Evolutionary conservation across 2,888 invertebrate species (phyloP).

Genomic region (Serrognathus titanus): DNA sequence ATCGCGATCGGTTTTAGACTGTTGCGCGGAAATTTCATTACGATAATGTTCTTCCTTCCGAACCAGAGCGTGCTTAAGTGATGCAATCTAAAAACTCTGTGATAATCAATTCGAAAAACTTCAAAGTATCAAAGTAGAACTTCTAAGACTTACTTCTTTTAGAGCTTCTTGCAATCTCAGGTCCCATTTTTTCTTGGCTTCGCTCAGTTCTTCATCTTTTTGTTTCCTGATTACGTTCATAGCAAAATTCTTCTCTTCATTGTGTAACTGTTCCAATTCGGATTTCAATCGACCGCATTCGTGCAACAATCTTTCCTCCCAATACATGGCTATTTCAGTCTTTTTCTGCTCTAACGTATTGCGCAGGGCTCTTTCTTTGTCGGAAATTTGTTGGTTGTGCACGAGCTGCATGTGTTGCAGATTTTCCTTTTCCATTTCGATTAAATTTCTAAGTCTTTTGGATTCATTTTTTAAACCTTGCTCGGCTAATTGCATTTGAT

Average conservation of each 20-base stretch:
- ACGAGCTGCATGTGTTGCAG: constrained; percentile 43
- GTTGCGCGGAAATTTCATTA: constrained; percentile 57
- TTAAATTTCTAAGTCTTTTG: constrained; percentile 43
- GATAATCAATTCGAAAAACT: not conserved
- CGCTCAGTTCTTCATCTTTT: constrained; percentile 57
- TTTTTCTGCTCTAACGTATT: constrained; percentile 53
- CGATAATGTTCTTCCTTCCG: constrained; percentile 59
- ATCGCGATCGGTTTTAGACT: constrained; percentile 66
- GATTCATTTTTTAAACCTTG: constrained; percentile 55
- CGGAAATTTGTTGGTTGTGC: constrained; percentile 47
- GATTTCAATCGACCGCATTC: constrained; percentile 61
- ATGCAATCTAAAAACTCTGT: constrained; percentile 55
- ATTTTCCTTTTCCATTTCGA: constrained; percentile 48
- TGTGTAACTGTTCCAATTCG: constrained; percentile 60
- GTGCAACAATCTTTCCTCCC: constrained; percentile 61
- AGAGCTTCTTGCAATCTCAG: constrained; percentile 49
- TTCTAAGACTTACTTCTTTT: constrained; percentile 49
- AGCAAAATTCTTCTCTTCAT: constrained; percentile 58
- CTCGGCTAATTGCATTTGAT: constrained; percentile 55
- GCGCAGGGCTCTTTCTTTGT: constrained; percentile 44
- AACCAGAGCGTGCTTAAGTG: constrained; percentile 61
- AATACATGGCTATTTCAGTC: constrained; percentile 57
- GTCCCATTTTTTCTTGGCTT: constrained; percentile 56
- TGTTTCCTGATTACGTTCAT: constrained; percentile 55
- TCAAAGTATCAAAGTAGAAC: too few relatives aligned